Evolutionary conservation across 2,888 invertebrate genomes (phyloP).

Genomic region (Suillia variegata): DNA sequence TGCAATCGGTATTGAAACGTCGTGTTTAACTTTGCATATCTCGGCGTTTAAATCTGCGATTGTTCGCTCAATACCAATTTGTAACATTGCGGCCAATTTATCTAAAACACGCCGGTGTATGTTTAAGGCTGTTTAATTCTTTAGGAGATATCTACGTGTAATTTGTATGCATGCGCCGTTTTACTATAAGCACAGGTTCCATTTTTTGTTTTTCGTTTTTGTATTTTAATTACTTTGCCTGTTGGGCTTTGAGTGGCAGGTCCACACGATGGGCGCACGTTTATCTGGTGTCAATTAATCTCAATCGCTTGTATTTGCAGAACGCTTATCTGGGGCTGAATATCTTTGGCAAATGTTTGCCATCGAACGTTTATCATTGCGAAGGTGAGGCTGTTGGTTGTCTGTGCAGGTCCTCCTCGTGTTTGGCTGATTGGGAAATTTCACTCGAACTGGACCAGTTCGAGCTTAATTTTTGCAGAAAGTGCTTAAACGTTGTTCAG

Average conservation of each 20-base stretch:
- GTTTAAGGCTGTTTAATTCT: not conserved
- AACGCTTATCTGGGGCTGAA: not conserved
- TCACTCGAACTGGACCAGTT: too few relatives aligned
- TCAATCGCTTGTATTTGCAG: not conserved
- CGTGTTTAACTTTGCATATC: not conserved
- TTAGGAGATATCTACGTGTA: too few relatives aligned
- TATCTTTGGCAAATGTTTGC: conserved; percentile 1
- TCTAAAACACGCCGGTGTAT: not conserved
- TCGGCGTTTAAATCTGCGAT: not conserved
- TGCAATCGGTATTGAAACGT: not conserved
- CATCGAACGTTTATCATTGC: not conserved
- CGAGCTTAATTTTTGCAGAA: too few relatives aligned
- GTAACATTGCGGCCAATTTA: not conserved
- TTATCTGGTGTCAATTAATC: conserved; percentile 6
- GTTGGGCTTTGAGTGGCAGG: not conserved
- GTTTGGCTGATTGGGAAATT: not conserved
- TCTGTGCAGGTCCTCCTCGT: too few relatives aligned
- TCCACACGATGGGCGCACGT: not conserved
- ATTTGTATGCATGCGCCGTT: not conserved
- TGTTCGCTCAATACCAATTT: not conserved
- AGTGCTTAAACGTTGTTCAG: too few relatives aligned
- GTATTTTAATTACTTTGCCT: not conserved
- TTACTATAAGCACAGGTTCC: too few relatives aligned
- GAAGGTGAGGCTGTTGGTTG: not conserved
- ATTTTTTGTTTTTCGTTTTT: too few relatives aligned